These are phyloP conservation scores for Tholera decimalis DNA, from an alignment of 2,888 invertebrate species.

Conservation along the genomic window DNA sequence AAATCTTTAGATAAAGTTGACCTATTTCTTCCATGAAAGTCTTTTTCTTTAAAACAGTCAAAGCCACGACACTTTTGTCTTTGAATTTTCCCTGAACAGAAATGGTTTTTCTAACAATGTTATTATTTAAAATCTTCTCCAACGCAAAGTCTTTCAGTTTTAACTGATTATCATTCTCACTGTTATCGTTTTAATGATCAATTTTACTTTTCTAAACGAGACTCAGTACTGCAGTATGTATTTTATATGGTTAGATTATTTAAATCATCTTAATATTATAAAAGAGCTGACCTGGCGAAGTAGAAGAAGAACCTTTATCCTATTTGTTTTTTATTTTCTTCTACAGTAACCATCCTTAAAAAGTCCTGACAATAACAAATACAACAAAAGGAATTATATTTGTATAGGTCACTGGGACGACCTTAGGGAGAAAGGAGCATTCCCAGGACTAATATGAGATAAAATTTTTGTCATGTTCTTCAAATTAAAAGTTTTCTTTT, in stretches of 20 bases:
- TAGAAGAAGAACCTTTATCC: too few relatives aligned
- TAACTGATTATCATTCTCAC: slow-evolving; percentile 76
- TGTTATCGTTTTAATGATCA: slow-evolving; percentile 80
- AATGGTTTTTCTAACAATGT: slow-evolving; percentile 94
- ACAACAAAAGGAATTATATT: too few relatives aligned
- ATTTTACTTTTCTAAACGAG: slow-evolving; percentile 84
- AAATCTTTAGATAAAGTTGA: slow-evolving; percentile 15
- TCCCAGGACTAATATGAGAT: slow-evolving; percentile 82
- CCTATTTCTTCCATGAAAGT: slow-evolving; percentile 92
- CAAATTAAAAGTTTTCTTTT: too few relatives aligned
- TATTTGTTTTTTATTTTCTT: too few relatives aligned
- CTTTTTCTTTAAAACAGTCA: slow-evolving; percentile 96
- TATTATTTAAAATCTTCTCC: slow-evolving; percentile 93
- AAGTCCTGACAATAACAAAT: too few relatives aligned
- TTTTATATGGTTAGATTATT: too few relatives aligned
- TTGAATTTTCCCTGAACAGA: slow-evolving; percentile 93
- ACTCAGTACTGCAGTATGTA: background rate
- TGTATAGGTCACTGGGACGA: slow-evolving; percentile 88
- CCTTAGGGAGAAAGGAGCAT: slow-evolving; percentile 81
- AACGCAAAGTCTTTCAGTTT: slow-evolving; percentile 93
- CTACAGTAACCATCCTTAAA: too few relatives aligned
- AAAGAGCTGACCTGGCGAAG: too few relatives aligned
- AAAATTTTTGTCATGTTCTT: slow-evolving; percentile 1
- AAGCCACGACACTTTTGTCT: slow-evolving; percentile 92
- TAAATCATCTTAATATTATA: too few relatives aligned